These are phyloP conservation scores for Popillia japonica DNA, from an alignment of 1,140 invertebrate genomes.

Conservation along the genomic window DNA sequence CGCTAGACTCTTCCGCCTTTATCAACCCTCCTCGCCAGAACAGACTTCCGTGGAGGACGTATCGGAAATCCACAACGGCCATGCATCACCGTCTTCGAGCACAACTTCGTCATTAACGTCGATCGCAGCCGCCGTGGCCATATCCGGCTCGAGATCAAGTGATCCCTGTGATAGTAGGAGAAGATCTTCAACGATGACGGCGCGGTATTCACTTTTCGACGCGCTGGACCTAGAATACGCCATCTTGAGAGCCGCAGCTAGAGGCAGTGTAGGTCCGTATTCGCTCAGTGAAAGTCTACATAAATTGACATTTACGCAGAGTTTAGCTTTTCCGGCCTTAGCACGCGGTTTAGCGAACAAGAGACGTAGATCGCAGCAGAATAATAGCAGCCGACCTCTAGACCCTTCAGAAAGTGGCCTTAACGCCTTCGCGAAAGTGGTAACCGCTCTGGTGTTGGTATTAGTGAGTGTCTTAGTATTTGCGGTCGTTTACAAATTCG, in stretches of 20 bases:
- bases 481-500: slow-evolving; percentile 78
- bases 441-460: slow-evolving; percentile 75
- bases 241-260: slow-evolving; percentile 70
- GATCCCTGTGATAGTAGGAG: slow-evolving; percentile 61
- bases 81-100: slow-evolving; percentile 61
- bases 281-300: slow-evolving; percentile 76
- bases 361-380: slow-evolving; percentile 66
- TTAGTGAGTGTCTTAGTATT: slow-evolving; percentile 77
- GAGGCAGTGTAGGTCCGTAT: slow-evolving; percentile 76
- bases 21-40: slow-evolving; percentile 63
- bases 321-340: slow-evolving; percentile 75
- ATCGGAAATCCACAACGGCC: slow-evolving; percentile 53
- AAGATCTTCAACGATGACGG: slow-evolving; percentile 62
- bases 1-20: slow-evolving; percentile 67
- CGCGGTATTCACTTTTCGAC: slow-evolving; percentile 73
- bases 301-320: slow-evolving; percentile 79
- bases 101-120: slow-evolving; percentile 68
- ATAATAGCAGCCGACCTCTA: slow-evolving; percentile 63
- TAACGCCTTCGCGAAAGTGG: slow-evolving; percentile 75
- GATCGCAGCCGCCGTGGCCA: slow-evolving; percentile 62
- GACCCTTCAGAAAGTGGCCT: slow-evolving; percentile 70
- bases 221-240: slow-evolving; percentile 76
- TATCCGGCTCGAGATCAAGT: slow-evolving; percentile 56
- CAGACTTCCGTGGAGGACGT: slow-evolving; percentile 63
- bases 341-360: slow-evolving; percentile 74